A percentile compares a stretch with the other conserved stretches of the same genome.
Evolutionary conservation across 2,113 vertebrate genomes (phyloP).

Genomic region (Perognathus longimembris): DNA sequence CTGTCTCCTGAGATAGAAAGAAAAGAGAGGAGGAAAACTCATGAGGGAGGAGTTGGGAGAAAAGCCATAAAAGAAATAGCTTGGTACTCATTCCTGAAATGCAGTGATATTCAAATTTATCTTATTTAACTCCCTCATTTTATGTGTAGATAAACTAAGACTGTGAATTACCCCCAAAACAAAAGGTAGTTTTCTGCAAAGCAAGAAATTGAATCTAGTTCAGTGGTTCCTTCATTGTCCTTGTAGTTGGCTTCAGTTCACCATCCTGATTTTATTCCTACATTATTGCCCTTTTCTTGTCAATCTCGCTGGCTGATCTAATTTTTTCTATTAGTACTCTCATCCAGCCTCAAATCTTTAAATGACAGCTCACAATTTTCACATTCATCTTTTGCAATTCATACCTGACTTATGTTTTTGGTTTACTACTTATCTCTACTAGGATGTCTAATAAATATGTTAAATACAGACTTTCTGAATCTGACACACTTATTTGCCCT

Average conservation of each 20-base stretch:
- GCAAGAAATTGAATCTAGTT: constrained; percentile 16
- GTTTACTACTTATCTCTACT: constrained; percentile 1
- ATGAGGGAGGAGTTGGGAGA: background rate
- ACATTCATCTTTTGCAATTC: background rate
- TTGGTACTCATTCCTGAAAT: constrained; percentile 33
- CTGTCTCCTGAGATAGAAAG: background rate
- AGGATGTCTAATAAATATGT: constrained; percentile 21
- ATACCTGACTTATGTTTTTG: background rate
- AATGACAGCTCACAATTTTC: background rate
- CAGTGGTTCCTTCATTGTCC: background rate
- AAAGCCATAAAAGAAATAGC: background rate
- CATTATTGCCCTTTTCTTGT: background rate
- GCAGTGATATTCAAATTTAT: background rate
- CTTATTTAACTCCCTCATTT: background rate
- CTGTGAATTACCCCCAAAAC: background rate
- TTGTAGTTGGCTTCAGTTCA: background rate
- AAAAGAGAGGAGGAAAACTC: background rate
- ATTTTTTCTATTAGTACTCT: background rate
- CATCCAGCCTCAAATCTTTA: background rate
- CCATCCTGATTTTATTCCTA: background rate
- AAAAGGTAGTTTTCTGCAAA: constrained; percentile 40
- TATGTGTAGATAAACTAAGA: background rate
- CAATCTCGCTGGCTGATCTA: background rate
- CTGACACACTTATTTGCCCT: constrained; percentile 9
- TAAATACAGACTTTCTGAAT: background rate